Evolutionary conservation across 2,113 vertebrate species (phyloP).

Genomic region (Arvicanthis niloticus): DNA sequence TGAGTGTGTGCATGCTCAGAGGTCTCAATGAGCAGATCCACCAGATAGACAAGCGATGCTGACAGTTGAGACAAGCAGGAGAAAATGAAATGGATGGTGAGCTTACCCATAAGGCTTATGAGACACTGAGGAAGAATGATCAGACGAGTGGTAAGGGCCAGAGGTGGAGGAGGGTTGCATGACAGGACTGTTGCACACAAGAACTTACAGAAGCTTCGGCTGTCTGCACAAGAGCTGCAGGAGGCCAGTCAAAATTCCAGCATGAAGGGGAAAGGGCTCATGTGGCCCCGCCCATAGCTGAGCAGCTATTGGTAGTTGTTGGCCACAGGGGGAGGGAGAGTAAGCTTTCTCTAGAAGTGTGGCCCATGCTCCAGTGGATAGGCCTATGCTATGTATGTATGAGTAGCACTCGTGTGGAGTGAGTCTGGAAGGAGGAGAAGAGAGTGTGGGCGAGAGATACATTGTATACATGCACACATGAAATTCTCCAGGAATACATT

Average conservation of each 20-base stretch:
- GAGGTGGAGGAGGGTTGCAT: background rate
- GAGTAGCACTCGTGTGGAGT: background rate
- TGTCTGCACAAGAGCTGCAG: too few relatives aligned
- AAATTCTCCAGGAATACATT: background rate
- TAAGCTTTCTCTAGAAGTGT: background rate
- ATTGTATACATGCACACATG: background rate
- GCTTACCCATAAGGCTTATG: background rate
- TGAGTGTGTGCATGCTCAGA: background rate
- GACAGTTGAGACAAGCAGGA: background rate
- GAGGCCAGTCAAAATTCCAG: background rate
- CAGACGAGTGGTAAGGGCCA: background rate
- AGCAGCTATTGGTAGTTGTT: too few relatives aligned
- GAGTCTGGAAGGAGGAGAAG: too few relatives aligned
- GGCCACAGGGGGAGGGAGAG: background rate
- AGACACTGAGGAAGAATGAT: background rate
- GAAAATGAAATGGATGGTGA: background rate
- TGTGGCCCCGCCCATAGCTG: background rate
- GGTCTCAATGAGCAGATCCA: background rate
- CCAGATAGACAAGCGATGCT: background rate
- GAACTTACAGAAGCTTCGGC: background rate
- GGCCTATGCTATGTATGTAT: too few relatives aligned
- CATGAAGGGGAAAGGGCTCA: background rate
- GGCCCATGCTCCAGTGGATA: background rate
- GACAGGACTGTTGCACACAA: rapidly evolving
- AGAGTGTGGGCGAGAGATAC: too few relatives aligned